Evolutionary conservation across 2,888 invertebrate species (phyloP).

Genomic region (Adelphocoris suturalis): DNA sequence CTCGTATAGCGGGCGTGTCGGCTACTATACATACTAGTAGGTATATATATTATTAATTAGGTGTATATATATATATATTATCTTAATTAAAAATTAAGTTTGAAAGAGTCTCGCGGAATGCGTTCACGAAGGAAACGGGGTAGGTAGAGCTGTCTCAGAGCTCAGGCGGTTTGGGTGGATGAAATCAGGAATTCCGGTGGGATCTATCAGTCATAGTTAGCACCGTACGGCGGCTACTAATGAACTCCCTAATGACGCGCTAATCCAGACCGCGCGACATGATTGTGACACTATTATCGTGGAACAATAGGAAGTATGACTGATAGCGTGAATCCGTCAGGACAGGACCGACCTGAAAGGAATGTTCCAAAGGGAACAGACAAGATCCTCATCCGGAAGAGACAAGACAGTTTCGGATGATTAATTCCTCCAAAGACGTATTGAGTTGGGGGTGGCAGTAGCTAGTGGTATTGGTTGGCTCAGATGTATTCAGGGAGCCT

Average conservation of each 20-base stretch:
- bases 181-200: constrained; percentile 31
- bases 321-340: constrained; percentile 46
- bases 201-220: constrained; percentile 50
- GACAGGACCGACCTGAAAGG: constrained; percentile 5
- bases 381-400: constrained; percentile 43
- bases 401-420: constrained; percentile 40
- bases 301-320: constrained; percentile 48
- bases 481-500: constrained; percentile 44
- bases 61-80: no score
- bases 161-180: neutral
- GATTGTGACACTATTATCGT: constrained; percentile 56
- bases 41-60: no score
- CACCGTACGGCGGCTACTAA: constrained; percentile 33
- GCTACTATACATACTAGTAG: no score
- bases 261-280: constrained; percentile 27
- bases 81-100: no score
- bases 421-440: constrained; percentile 52
- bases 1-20: no score
- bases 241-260: constrained; percentile 59
- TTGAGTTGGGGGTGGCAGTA: constrained; percentile 45
- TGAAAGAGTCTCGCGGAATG: no score
- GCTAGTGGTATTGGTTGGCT: constrained; percentile 48
- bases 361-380: constrained; percentile 40
- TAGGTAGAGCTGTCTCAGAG: neutral
- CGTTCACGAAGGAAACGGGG: no score